These are phyloP conservation scores for Chiloscyllium punctatum DNA, from an alignment of 2,797 vertebrate species.

Conservation along the genomic window DNA sequence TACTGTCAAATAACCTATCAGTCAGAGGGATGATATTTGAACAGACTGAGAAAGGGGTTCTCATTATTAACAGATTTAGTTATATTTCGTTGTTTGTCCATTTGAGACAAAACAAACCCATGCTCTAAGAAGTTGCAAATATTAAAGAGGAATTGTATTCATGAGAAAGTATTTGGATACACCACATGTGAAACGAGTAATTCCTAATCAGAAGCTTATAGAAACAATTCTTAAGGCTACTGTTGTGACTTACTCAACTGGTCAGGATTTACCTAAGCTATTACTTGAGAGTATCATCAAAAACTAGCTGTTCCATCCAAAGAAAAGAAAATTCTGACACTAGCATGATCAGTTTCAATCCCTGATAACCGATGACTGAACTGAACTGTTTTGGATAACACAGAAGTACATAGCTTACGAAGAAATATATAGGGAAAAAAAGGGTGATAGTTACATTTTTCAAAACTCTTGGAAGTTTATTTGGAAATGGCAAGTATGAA, in stretches of 20 bases:
- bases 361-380: neutral
- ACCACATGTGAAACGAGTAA: neutral
- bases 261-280: neutral
- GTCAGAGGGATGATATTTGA: neutral
- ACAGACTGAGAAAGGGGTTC: no score
- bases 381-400: neutral
- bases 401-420: neutral
- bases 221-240: neutral
- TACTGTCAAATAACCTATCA: neutral
- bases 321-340: neutral
- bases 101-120: neutral
- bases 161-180: neutral
- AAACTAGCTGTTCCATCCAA: neutral
- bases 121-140: neutral
- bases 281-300: neutral
- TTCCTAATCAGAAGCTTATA: neutral
- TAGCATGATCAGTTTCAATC: neutral
- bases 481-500: neutral
- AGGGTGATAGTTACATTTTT: neutral
- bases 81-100: neutral
- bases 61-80: neutral
- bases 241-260: neutral
- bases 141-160: neutral
- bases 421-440: neutral
- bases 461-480: neutral